A percentile compares a stretch with the other conserved stretches of the same genome.
Conservation (phyloP, 2,888 invertebrate species). For the Amphipoea oculea region DNA sequence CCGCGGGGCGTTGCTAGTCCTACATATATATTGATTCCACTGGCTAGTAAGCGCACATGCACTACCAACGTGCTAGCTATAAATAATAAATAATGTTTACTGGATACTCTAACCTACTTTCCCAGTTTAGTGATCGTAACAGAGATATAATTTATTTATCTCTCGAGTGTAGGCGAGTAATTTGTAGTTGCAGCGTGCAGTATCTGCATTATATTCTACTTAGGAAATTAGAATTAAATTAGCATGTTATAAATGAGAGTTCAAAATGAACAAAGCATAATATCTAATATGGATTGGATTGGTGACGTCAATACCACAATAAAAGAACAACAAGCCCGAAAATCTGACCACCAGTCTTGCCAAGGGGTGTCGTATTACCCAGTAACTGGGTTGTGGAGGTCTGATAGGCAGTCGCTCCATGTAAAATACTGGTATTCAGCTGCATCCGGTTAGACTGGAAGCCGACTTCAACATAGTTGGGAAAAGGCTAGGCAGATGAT, state of each 20-base stretch:
- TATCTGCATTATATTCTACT: constrained; percentile 8
- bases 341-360: too few relatives aligned
- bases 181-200: constrained; percentile 19
- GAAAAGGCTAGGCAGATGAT: too few relatives aligned
- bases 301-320: not conserved
- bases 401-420: too few relatives aligned
- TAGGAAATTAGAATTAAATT: not conserved
- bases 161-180: not conserved
- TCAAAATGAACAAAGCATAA: not conserved
- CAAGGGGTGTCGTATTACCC: too few relatives aligned
- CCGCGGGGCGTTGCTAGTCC: too few relatives aligned
- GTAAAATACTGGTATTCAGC: too few relatives aligned
- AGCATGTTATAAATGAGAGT: not conserved
- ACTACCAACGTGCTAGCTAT: constrained; percentile 16
- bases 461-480: too few relatives aligned
- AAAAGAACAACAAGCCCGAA: not conserved
- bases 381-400: too few relatives aligned
- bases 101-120: constrained; percentile 45
- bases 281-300: not conserved
- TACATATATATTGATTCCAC: too few relatives aligned
- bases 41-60: constrained; percentile 27
- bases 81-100: constrained; percentile 55
- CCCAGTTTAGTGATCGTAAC: constrained; percentile 31
- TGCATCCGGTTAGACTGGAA: too few relatives aligned
- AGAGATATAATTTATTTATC: constrained; percentile 42